phyloP scores from a whole-genome alignment of 2,113 vertebrate genomes.

The Pomatostomus ruficeps region DNA sequence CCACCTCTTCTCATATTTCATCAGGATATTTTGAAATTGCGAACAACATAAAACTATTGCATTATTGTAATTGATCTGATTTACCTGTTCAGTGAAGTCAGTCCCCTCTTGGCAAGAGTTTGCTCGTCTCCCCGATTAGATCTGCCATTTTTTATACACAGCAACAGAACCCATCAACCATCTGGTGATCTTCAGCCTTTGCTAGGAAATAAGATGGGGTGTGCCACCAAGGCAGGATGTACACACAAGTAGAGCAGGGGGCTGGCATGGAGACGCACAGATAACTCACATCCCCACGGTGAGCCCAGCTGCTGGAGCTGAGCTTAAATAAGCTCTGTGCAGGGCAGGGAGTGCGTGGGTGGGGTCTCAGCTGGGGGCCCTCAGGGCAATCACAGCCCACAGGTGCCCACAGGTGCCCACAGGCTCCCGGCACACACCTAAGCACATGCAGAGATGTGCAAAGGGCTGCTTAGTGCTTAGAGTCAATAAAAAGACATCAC shows the following conservation, averaged over 20 bases:
- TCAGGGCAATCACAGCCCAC: not conserved
- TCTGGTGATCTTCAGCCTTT: not conserved
- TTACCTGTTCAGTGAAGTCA: not conserved
- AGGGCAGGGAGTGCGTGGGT: not conserved
- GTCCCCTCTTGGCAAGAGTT: not conserved
- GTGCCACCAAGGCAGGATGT: rapidly evolving
- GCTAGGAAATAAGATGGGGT: not conserved
- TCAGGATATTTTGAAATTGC: not conserved
- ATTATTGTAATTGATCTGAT: not conserved
- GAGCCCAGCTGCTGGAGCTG: rapidly evolving
- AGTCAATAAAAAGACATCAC: not conserved
- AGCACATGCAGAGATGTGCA: not conserved
- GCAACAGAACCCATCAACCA: not conserved
- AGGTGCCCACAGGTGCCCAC: not conserved
- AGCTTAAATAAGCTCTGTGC: not conserved
- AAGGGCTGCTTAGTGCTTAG: not conserved
- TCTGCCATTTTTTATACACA: not conserved
- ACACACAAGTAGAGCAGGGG: rapidly evolving
- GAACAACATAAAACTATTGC: not conserved
- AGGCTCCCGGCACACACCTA: not conserved
- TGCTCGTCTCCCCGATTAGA: not conserved
- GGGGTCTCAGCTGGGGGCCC: not conserved
- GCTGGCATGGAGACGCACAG: rapidly evolving
- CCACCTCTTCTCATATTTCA: not conserved
- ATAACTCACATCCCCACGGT: rapidly evolving